phyloP scores from a whole-genome alignment of 1,140 invertebrate species.

The Procambarus virginalis region DNA sequence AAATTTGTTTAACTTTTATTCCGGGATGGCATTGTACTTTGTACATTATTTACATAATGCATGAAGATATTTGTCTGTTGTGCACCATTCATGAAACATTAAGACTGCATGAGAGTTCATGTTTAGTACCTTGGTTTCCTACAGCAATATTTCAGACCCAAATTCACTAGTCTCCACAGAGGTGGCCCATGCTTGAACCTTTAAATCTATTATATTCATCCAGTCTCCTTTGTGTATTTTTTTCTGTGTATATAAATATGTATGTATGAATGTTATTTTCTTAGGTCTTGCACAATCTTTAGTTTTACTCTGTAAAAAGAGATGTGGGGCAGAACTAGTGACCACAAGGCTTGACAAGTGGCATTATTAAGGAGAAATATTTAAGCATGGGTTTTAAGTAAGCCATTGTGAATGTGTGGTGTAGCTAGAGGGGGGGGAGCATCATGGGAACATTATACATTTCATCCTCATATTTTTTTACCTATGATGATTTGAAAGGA shows the following conservation, averaged over 20 bases:
- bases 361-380: constrained; percentile 17
- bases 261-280: constrained; percentile 6
- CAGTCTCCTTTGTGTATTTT: neutral
- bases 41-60: neutral
- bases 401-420: constrained; percentile 4
- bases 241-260: constrained; percentile 8
- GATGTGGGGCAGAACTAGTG: constrained; percentile 1
- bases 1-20: neutral
- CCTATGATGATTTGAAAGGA: neutral
- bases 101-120: constrained; percentile 10
- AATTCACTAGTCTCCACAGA: neutral
- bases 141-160: neutral
- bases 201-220: constrained; percentile 1
- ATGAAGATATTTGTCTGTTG: constrained; percentile 8
- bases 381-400: neutral
- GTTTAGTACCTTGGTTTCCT: neutral
- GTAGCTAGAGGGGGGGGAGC: neutral
- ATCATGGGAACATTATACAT: constrained; percentile 12
- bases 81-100: neutral
- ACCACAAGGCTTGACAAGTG: constrained; percentile 6
- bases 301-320: constrained; percentile 6
- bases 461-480: constrained; percentile 5
- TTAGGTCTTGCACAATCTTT: constrained; percentile 10
- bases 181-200: constrained; percentile 1
- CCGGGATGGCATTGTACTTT: constrained; percentile 11